Evolutionary conservation across 2,888 invertebrate genomes (phyloP).

Genomic region (Trachelus tabidus): DNA sequence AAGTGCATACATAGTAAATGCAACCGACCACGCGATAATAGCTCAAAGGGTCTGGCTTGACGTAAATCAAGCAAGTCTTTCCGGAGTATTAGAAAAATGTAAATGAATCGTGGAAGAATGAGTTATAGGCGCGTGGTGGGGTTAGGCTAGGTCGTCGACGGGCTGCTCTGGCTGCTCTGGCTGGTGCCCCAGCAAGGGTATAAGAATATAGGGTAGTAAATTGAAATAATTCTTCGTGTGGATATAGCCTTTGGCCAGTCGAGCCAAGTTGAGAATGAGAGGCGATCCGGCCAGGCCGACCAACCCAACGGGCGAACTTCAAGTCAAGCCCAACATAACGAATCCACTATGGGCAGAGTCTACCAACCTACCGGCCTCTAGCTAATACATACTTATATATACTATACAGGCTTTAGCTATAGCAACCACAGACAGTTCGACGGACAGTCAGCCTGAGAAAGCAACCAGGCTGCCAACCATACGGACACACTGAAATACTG

Average conservation of each 20-base stretch:
- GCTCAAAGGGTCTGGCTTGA: neutral
- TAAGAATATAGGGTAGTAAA: constrained; percentile 40
- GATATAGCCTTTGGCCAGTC: constrained; percentile 44
- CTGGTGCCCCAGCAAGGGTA: neutral
- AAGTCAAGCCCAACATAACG: neutral
- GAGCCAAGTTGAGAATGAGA: constrained; percentile 39
- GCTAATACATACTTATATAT: neutral
- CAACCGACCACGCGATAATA: neutral
- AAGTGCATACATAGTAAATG: neutral
- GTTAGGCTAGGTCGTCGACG: neutral
- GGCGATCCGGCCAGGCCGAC: constrained; percentile 25
- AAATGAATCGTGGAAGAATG: constrained; percentile 28
- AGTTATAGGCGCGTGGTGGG: constrained; percentile 25
- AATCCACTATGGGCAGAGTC: neutral
- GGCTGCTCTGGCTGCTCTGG: neutral
- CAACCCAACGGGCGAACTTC: neutral
- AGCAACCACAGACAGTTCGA: neutral
- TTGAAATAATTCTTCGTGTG: constrained; percentile 59
- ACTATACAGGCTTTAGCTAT: neutral
- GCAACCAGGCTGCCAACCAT: constrained; percentile 5
- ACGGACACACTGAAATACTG: constrained; percentile 20
- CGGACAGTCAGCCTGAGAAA: constrained; percentile 1
- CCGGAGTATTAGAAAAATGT: constrained; percentile 7
- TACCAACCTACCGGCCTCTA: neutral
- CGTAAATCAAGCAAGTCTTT: neutral